Base-by-base conservation (phyloP, 1,140 invertebrate genomes). In the Helicorthomorpha holstii region DNA sequence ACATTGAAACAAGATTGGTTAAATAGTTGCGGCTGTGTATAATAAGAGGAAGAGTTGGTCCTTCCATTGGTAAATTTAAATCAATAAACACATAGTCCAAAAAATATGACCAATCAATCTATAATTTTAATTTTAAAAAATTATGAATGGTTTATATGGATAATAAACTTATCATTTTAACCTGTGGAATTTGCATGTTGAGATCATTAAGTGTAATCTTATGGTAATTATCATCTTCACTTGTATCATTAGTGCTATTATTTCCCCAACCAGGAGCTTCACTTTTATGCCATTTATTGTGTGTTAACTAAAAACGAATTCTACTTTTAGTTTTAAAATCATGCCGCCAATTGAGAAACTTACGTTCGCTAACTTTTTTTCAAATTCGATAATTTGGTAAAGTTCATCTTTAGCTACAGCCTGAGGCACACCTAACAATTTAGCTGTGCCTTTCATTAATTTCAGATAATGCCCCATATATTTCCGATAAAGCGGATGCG, bases 321-420 rank as follows among this genome's bases (percentile, higher is more conserved):
- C n/a, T n/a, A n/a, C n/a, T n/a, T n/a, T n/a, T n/a, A n/a, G n/a
- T n/a, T n/a, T n/a, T n/a, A n/a, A n/a, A n/a, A n/a, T n/a, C n/a
- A n/a, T n/a, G n/a, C n/a, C n/a, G n/a, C n/a, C n/a, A n/a, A n/a
- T n/a, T n/a, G n/a, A n/a, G n/a, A n/a, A 22, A 23, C 66, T 66
- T 59, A 77, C 75, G 60, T 76, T 73, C 3, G 75, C 75, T 54
- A 77, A 65, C 49, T 68, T 62, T 1, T 68, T 73, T 60, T 79
- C 76, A 57, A 77, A 77, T 19, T 70, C 59, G 14, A 77, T 56
- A 51, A 78, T 66, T 10, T 70, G 69, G 16, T 71, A 66, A 2
- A 70, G 68, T 52, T 75, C 72, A 16, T 56, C 57, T 24, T 66
- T 61, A 24, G 68, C 69, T 2, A 61, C 57, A n/a, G 60, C 57